Evolutionary conservation across 2,888 invertebrate species (phyloP).

Genomic region (Hartigia nigra): DNA sequence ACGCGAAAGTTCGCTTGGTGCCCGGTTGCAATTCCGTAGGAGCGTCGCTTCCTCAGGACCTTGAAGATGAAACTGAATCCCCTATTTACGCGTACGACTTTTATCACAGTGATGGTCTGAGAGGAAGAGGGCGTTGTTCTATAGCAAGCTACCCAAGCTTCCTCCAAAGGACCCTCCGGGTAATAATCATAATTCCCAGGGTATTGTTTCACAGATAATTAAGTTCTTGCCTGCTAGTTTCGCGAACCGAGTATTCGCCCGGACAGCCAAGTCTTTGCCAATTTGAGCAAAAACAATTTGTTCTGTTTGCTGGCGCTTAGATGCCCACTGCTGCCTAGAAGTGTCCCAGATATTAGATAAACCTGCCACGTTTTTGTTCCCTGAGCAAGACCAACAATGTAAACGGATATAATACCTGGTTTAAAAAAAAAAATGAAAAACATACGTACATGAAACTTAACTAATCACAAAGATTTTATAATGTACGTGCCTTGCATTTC

Average conservation of each 20-base stretch:
- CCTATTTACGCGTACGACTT: conserved; percentile 55
- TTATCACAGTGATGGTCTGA: conserved; percentile 39
- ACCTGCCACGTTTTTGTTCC: neutral
- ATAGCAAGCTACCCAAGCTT: conserved; percentile 11
- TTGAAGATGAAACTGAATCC: conserved; percentile 53
- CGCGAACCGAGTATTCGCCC: conserved; percentile 27
- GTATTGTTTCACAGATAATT: conserved; percentile 60
- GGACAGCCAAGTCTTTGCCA: conserved; percentile 42
- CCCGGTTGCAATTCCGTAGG: conserved; percentile 39
- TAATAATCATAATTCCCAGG: conserved; percentile 58
- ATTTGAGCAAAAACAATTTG: conserved; percentile 50
- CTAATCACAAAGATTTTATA: neutral
- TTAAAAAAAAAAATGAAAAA: neutral
- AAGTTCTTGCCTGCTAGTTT: conserved; percentile 49
- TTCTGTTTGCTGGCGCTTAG: neutral
- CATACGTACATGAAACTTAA: neutral
- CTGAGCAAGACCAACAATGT: neutral
- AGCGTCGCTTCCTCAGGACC: conserved; percentile 35
- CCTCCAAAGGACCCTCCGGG: conserved; percentile 36
- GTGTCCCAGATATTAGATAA: neutral
- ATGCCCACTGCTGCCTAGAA: neutral
- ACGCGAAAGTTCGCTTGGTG: conserved; percentile 37
- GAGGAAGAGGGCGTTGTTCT: neutral
- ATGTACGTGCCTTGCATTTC: neutral
- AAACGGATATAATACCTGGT: neutral